phyloP scores from a whole-genome alignment of 2,113 vertebrate species.

The Hyaena hyaena region DNA sequence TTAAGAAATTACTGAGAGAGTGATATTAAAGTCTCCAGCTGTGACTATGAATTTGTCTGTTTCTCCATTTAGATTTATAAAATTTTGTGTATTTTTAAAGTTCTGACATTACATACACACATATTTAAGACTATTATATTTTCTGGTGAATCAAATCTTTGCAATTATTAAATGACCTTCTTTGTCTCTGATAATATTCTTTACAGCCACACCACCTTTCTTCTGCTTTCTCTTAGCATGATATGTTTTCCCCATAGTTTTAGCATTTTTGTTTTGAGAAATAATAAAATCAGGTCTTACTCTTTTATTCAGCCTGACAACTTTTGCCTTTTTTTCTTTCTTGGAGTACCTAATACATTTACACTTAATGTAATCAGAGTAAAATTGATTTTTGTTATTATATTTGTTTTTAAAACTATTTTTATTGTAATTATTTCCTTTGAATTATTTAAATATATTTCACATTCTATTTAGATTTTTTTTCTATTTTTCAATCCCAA shows the following conservation, averaged over 20 bases:
- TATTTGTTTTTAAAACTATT: neutral
- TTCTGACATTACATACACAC: neutral
- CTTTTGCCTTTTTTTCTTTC: neutral
- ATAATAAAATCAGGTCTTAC: neutral
- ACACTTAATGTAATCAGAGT: neutral
- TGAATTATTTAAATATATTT: neutral
- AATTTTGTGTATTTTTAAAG: neutral
- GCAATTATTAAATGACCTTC: neutral
- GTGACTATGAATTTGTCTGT: neutral
- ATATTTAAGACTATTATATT: neutral
- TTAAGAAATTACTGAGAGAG: neutral
- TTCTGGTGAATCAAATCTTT: neutral
- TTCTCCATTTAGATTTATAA: neutral
- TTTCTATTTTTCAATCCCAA: neutral
- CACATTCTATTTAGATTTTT: neutral
- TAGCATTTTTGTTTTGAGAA: neutral
- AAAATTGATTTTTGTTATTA: neutral
- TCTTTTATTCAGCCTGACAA: neutral
- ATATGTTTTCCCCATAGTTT: neutral
- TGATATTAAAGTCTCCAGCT: neutral
- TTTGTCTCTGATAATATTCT: neutral
- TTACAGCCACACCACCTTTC: neutral
- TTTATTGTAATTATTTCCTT: neutral
- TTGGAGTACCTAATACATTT: neutral
- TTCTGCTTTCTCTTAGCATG: neutral